Base-by-base conservation (phyloP, 1,140 invertebrate genomes). In the Manduca sexta region DNA sequence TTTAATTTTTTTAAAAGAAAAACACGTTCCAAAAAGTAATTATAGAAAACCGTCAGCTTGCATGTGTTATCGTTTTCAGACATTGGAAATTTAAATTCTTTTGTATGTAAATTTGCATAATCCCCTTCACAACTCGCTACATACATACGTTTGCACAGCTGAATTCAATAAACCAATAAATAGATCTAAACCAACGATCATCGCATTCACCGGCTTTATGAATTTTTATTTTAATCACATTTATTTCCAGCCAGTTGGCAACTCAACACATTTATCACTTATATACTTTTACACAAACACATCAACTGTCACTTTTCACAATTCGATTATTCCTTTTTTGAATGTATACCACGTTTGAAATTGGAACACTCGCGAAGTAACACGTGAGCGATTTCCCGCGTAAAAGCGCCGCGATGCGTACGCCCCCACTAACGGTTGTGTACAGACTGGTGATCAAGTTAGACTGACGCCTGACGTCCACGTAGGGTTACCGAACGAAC, bases 81-180 rank as follows among this genome's bases (percentile, higher is more conserved):
- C 55, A 52, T 50, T 48, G 49, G 37, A 56, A 54, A 53, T 50
- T 53, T 41, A 53, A 64, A 64, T 56, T 60, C 49, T 53, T 64
- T 64, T 56, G 54, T 60, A 56, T 45, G 39, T 29, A 55, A 60
- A 65, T 56, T 52, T 54, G 35, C 43, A 56, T 62, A 56, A 50
- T 45, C 33, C 37, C 33, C 57, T 49, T 58, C 55, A 56, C 52
- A 48, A 52, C 34, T 49, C 45, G 37, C 29, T 33, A 52, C 43
- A 38, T 45, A 47, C 52, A 47, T 59, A 47, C 52, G 44, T 61
- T 63, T 63, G 46, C 41, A 63, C 64, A 67, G 61, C 64, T 67
- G 60, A 46, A 58, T 56, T 56, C 33, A 47, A 60, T 45, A 48
- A 62, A 64, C 43, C 53, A 53, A 48, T 57, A 40, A 60, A 52